Conservation (phyloP, 2,888 invertebrate species). For the Polydrusus cervinus region DNA sequence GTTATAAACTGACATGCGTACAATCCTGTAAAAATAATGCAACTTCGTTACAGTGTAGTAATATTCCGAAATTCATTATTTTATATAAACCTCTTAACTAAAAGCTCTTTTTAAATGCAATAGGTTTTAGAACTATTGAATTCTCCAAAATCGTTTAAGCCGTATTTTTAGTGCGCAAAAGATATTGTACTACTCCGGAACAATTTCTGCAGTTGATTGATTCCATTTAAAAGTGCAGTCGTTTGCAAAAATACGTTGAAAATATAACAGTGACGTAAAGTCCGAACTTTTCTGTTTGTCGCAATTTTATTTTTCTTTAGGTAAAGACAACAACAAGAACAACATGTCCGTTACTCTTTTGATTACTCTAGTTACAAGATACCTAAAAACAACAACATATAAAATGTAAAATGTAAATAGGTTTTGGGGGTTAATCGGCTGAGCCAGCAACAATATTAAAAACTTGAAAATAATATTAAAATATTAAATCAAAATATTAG, state of each 20-base stretch:
- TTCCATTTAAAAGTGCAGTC: conserved; percentile 34
- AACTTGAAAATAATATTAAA: background rate
- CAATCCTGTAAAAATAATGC: too few species aligned
- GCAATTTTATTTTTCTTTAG: conserved; percentile 24
- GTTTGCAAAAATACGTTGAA: conserved; percentile 33
- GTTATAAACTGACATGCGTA: too few species aligned
- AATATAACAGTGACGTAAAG: conserved; percentile 22
- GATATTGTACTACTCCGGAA: conserved; percentile 12
- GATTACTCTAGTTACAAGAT: conserved; percentile 15
- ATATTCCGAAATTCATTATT: too few species aligned
- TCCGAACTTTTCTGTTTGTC: conserved; percentile 24
- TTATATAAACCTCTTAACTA: too few species aligned
- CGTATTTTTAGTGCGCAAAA: background rate
- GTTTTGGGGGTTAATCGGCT: conserved; percentile 21
- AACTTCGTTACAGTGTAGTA: too few species aligned
- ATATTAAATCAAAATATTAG: too few species aligned
- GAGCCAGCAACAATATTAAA: background rate
- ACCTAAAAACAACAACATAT: conserved; percentile 21
- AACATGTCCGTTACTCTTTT: conserved; percentile 22
- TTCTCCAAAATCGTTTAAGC: background rate
- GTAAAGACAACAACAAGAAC: background rate
- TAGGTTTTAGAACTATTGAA: background rate
- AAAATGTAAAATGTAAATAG: conserved; percentile 29
- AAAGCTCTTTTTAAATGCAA: background rate
- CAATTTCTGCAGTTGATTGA: conserved; percentile 35